These are phyloP conservation scores for Choreutis nemorana DNA, from an alignment of 2,888 invertebrate species.

Conservation along the genomic window DNA sequence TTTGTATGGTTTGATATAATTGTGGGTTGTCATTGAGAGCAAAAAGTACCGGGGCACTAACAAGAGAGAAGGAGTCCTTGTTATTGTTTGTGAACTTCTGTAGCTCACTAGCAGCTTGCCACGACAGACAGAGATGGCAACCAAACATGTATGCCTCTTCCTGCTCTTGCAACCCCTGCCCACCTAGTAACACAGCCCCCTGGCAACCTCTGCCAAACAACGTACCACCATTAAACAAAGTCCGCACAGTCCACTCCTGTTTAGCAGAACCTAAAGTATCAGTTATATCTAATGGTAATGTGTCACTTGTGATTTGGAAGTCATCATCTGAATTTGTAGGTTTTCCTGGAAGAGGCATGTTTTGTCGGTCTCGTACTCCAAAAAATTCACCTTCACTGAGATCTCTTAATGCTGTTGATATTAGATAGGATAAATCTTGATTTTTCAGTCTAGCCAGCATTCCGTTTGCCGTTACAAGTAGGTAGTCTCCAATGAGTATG, in stretches of 20 bases:
- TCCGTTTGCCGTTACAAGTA: slow-evolving; percentile 81
- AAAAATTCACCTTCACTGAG: slow-evolving; percentile 85
- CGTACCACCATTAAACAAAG: slow-evolving; percentile 74
- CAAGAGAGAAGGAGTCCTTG: slow-evolving; percentile 70
- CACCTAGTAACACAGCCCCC: slow-evolving; percentile 78
- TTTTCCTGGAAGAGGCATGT: slow-evolving; percentile 74
- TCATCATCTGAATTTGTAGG: slow-evolving; percentile 35
- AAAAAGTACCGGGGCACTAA: slow-evolving; percentile 85
- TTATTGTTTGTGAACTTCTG: slow-evolving; percentile 60
- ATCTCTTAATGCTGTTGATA: slow-evolving; percentile 82
- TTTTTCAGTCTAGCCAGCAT: slow-evolving; percentile 77
- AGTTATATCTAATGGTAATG: slow-evolving; percentile 39
- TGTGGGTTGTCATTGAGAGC: slow-evolving; percentile 78
- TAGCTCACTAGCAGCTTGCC: slow-evolving; percentile 71
- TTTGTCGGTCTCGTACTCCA: slow-evolving; percentile 76
- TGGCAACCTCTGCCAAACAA: slow-evolving; percentile 79
- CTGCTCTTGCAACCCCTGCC: slow-evolving; percentile 71
- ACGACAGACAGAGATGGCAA: slow-evolving; percentile 80
- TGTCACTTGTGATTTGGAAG: slow-evolving; percentile 37
- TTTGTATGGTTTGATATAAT: slow-evolving; percentile 64
- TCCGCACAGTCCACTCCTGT: slow-evolving; percentile 76
- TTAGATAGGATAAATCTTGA: slow-evolving; percentile 79
- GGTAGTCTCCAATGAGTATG: slow-evolving; percentile 84
- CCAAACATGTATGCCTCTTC: slow-evolving; percentile 81
- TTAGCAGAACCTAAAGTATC: slow-evolving; percentile 63